Base-by-base conservation (phyloP, 2,888 invertebrate genomes). In the Acanthococcus lagerstroemiae region DNA sequence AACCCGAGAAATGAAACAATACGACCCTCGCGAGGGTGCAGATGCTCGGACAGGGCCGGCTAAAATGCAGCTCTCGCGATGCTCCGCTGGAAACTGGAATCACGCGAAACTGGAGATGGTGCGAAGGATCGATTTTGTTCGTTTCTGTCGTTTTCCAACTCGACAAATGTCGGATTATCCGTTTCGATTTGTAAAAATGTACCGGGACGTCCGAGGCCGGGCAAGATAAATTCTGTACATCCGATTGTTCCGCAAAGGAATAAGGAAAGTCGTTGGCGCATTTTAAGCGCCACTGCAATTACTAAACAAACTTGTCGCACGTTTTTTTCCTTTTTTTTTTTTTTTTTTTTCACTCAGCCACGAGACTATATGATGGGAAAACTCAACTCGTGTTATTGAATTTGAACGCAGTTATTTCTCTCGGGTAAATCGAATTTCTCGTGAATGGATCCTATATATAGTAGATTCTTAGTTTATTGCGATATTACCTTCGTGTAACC, bases 331-430 rank as follows among this genome's bases (percentile, higher is more conserved):
- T 22, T 52, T 52, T 21, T 22, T 4, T 48, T 48, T 21, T 19
- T 48, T 48, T 48, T 48, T n/a, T 48, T 48, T 48, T 48, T 48
- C 17, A 19, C 17, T 48, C 21, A 9, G 17, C 48, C 9, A 48
- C 15, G 25, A 50, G 27, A 21, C 46, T 61, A 50, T 19, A 61
- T 61, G 9, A n/a, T 48, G 19, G 48, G 46, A 58, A 58, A 58
- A 58, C 46, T 45, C 26, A 45, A 46, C 58, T 50, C 21, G 27
- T 61, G 48, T 61, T 61, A 63, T 63, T 63, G 52, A 52, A 63
- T 63, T 63, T 63, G 27, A 54, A 52, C 30, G 63, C 37, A 26
- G 63, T 63, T 63, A 63, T 63, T 63, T 63, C 63, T 63, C 52
- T 52, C 22, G 63, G 54, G 54, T 30, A 63, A 63, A 63, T 63